phyloP scores from a whole-genome alignment of 2,797 vertebrate species.

The Eutrigla gurnardus region DNA sequence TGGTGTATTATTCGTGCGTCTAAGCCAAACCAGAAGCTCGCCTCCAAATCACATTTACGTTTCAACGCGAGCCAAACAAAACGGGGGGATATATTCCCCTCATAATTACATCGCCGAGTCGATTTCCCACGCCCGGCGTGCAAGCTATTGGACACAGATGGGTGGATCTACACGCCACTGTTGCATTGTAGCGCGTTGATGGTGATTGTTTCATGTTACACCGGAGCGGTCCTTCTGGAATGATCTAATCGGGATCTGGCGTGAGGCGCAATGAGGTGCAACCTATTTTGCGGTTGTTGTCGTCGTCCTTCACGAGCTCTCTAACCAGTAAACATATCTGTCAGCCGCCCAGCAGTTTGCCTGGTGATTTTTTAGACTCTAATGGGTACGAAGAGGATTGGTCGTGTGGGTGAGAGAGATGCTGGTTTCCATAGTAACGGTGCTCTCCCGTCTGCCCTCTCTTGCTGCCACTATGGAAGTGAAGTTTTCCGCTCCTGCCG shows the following conservation, averaged over 20 bases:
- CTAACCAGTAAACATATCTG: constrained; percentile 79
- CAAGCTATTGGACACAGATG: constrained; percentile 46
- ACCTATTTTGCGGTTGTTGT: constrained; percentile 69
- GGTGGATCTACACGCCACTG: constrained; percentile 55
- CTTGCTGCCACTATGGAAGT: constrained; percentile 99
- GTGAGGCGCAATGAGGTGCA: constrained; percentile 67
- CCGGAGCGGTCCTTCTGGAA: constrained; percentile 60
- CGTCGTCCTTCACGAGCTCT: constrained; percentile 59
- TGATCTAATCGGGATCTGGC: constrained; percentile 69
- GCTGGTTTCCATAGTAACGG: constrained; percentile 93
- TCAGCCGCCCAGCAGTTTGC: constrained; percentile 74
- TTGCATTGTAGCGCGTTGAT: constrained; percentile 45
- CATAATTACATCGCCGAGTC: constrained; percentile 41
- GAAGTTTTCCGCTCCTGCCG: constrained; percentile 99
- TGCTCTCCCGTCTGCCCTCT: constrained; percentile 96
- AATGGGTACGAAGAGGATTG: constrained; percentile 85
- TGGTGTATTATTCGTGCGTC: constrained; percentile 31
- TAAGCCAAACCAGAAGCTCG: constrained; percentile 42
- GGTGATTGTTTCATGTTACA: constrained; percentile 62
- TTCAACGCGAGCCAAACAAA: not conserved
- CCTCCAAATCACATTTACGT: constrained; percentile 48
- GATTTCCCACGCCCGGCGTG: constrained; percentile 34
- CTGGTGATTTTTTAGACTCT: constrained; percentile 80
- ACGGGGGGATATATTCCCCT: constrained; percentile 20
- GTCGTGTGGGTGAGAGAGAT: constrained; percentile 83